Evolutionary conservation across 2,888 invertebrate species (phyloP), one percentile per base, ranked within the genome.

Genomic region (Cheilosia urbana): DNA sequence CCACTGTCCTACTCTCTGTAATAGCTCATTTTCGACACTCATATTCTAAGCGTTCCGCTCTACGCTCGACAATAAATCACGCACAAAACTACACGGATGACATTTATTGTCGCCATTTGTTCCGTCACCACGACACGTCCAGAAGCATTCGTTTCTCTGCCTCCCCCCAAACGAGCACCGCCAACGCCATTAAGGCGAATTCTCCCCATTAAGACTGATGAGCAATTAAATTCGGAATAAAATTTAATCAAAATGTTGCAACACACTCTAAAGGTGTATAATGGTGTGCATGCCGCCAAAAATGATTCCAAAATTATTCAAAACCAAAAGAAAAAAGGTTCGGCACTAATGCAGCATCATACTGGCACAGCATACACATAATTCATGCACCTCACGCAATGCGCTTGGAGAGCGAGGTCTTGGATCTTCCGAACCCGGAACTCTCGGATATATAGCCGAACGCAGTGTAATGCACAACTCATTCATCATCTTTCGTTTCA

Each of bases 401-500:
- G 60, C 72, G 66, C 68, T 45, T 11, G 13, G 47, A 60, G 9
- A 51, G 34, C 37, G 47, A 19, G 21, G 37, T 30, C 49, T 62
- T 71, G 60, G 60, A 63, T 63, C 58, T 34, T 77, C 60, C 60
- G 55, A 68, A 73, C 84, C 84, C 84, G 84, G 84, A 84, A 79
- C 84, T 84, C 75, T 84, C 21, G 4, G 4, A 17, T 24, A 84
- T 62, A 47, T 17, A 45, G 34, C 72, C 42, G 53, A 45, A n/a
- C 66, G 49, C 49, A 72, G 49, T 51, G 51, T 21, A 72, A 62
- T 60, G 45, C 65, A 69, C 73, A 66, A 55, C 65, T 37, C 66
- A 84, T 84, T 79, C 60, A 84, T 84, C 84, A 84, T 84, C 58
- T 84, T 63, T 79, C 58, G 75, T 69, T 75, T 79, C 83, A 84